Evolutionary conservation across 2,797 vertebrate genomes (phyloP), one percentile per base, ranked within the genome.

Genomic region (Scomberomorus guttatus): DNA sequence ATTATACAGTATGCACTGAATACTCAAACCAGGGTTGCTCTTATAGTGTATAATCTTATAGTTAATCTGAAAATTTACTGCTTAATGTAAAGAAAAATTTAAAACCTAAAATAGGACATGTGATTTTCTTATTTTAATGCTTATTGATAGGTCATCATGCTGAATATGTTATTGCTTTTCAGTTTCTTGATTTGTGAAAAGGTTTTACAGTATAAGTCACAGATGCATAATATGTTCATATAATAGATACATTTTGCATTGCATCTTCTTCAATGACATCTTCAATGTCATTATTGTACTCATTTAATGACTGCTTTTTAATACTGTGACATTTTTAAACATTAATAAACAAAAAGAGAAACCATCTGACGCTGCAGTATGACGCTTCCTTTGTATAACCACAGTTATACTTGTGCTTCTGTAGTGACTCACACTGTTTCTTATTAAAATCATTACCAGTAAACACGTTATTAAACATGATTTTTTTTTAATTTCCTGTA

Each of bases 401-500:
- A 52, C 63, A 69, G 17, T 67, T 12, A 27, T 29, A 34, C 5
- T 18, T 63, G 0, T 39, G 27, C 51, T 75, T 75, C 37, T 4
- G 2, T 7, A 7, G 6, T 11, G 15, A 59, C 24, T 79, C 15
- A 69, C 25, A 72, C 12, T 17, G 2, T 1, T 13, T 55, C 1
- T 55, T 17, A 48, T 20, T 1, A 12, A 57, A 75, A 64, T 44
- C 24, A 73, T 8, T 20, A 4, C 58, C 22, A 61, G 17, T 4
- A 69, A 79, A 59, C 25, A 46, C 4, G 37, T n/a, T 13, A 15
- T 50, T 14, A 37, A 54, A 77, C 32, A 48, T 17, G 2, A 2
- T 4, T 17, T 32, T 83, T 77, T 80, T 42, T 42, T n/a, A 12
- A 63, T 68, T 79, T 0, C 3, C 52, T 37, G 25, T 71, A 58